Base-by-base conservation (phyloP, 2,888 invertebrate species). In the Creontiades dilutus region DNA sequence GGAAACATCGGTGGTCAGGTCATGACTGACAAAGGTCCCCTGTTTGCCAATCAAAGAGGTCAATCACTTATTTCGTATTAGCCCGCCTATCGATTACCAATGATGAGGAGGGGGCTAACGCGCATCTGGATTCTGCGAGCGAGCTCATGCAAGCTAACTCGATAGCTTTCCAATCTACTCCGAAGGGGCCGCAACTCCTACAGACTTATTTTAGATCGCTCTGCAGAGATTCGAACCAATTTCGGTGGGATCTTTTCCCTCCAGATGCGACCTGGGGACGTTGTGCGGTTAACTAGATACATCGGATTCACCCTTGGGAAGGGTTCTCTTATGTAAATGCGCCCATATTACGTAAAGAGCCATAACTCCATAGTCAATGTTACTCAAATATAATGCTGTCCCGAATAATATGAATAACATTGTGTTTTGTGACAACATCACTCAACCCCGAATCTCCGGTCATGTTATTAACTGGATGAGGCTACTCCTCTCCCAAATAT, bases 101-200 rank as follows among this genome's bases (percentile, higher is more conserved):
- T 68, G 68, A 68, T 23, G 68, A 68, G 23, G 61, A 68, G 68
- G 68, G 68, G 52, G 52, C 23, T 68, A 68, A 68, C 68, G 68
- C 23, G 19, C 68, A 68, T 68, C 68, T 23, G 13, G 23, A 68
- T 68, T 68, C 68, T 68, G 68, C 68, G 23, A 23, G 19, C 68
- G 23, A 11, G 68, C 68, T 68, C 23, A 68, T 68, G 23, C 68
- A 68, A 23, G 68, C 68, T 68, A 61, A 61, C 61, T 61, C 61
- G 61, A 61, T 61, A 68, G 68, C 68, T 23, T 68, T 68, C 68
- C 68, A 68, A 68, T 68, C 68, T 68, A 68, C 68, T 68, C 68
- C 13, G 68, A 68, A 57, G 68, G 68, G 19, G 23, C 23, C 68
- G 68, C 68, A 68, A 68, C 68, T 68, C 68, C 68, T 68, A 19